A percentile compares a stretch with the other conserved stretches of the same genome.
Evolutionary conservation across 2,797 vertebrate genomes (phyloP).

Genomic region (Lepus oiostolus): DNA sequence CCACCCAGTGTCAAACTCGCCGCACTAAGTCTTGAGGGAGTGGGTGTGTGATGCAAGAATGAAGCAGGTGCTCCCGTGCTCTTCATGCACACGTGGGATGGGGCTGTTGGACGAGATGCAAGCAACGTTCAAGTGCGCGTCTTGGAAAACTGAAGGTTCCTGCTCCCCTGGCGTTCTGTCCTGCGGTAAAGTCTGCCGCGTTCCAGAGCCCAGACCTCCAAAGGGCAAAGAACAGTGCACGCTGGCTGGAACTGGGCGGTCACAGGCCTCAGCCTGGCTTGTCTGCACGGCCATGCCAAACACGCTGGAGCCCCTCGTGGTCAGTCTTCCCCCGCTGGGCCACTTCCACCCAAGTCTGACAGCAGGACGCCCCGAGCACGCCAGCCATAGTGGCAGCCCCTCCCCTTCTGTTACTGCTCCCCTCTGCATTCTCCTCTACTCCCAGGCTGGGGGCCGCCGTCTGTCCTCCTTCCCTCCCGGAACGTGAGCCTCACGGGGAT

Average conservation of each 20-base stretch:
- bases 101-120: not conserved
- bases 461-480: not conserved
- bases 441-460: too few species aligned
- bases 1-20: not conserved
- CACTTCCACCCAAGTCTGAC: not conserved
- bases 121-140: not conserved
- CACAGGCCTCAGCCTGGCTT: not conserved
- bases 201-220: not conserved
- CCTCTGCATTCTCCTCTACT: not conserved
- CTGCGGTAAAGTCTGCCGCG: not conserved
- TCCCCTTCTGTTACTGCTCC: too few species aligned
- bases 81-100: not conserved
- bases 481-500: not conserved
- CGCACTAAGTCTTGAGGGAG: not conserved
- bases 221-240: too few species aligned
- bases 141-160: not conserved
- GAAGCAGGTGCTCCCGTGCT: not conserved
- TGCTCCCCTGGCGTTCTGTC: not conserved
- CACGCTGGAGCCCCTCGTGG: rapidly evolving
- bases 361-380: not conserved
- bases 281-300: rapidly evolving
- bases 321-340: not conserved
- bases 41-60: not conserved
- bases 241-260: too few species aligned
- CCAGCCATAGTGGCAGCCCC: not conserved